Evolutionary conservation across 2,888 invertebrate species (phyloP), one percentile per base, ranked within the genome.

Genomic region (Euspilapteryx auroguttella): DNA sequence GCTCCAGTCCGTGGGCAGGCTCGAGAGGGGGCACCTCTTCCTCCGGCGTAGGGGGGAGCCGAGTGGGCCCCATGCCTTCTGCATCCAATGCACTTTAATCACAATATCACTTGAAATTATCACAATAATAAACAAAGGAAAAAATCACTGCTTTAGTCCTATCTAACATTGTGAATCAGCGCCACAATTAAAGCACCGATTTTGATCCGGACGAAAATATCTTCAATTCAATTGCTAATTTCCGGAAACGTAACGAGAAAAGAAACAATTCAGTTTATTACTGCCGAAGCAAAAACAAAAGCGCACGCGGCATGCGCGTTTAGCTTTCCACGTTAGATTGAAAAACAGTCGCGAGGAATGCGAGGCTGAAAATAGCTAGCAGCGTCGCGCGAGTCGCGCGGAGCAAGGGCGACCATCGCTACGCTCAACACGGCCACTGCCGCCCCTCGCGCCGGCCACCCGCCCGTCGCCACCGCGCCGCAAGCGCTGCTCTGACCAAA

Each of bases 311-410:
- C 64, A 52, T 50, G 59, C 62, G 57, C 66, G 66, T 56, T 62
- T 56, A 63, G 55, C 55, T 66, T 64, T 71, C 56, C 66, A 66
- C 68, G 65, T 71, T 68, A 64, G 69, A 69, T 69, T 69, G 69
- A 63, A 75, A 73, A 71, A 66, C 71, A 71, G 59, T 61, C 55
- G 61, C 46, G 55, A 61, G 73, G 73, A 73, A 75, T 73, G 71
- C 55, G 65, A 59, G 55, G 64, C 66, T 63, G 55, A 69, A 75
- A 75, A 75, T 75, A 75, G 73, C 69, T 51, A 58, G 63, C 53
- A 68, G 64, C 66, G 65, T 62, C 59, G 59, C 54, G 68, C 54
- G 54, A 51, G 65, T 62, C 59, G 59, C 54, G 68, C 54, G 54
- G 52, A 56, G 56, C 68, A 73, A 69, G 71, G 71, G 66, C 68